A percentile compares a stretch with the other conserved stretches of the same genome.
These are phyloP conservation scores for Emys orbicularis DNA, from an alignment of 2,797 vertebrate species.

Conservation along the genomic window DNA sequence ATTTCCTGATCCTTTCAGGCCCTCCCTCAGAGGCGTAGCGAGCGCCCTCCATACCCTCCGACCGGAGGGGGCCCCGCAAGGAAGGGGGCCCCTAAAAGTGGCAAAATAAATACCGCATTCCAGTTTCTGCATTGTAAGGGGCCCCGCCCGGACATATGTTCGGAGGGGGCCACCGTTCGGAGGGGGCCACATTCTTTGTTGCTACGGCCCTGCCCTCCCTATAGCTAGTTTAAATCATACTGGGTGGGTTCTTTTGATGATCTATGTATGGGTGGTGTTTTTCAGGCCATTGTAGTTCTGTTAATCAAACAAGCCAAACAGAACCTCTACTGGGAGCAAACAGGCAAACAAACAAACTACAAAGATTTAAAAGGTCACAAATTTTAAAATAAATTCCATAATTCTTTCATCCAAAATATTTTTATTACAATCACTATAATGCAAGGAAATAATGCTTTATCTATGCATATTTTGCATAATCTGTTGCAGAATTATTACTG, in stretches of 20 bases:
- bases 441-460: background rate
- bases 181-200: no score
- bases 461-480: rapidly evolving
- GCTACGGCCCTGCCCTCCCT: no score
- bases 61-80: no score
- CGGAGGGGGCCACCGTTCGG: no score
- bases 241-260: background rate
- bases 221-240: background rate
- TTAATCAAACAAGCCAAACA: background rate
- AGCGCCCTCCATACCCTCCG: no score
- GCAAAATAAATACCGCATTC: no score
- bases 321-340: background rate
- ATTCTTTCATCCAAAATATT: background rate
- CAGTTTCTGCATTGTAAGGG: no score
- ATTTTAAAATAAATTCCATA: background rate
- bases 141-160: no score
- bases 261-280: background rate
- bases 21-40: no score
- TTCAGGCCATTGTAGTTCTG: background rate
- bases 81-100: no score
- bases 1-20: conserved; percentile 1
- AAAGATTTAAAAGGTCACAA: rapidly evolving
- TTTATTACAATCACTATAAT: background rate
- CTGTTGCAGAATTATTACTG: background rate
- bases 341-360: background rate